Base-by-base conservation (phyloP, 1,140 invertebrate genomes). In the Drosophila erecta region DNA sequence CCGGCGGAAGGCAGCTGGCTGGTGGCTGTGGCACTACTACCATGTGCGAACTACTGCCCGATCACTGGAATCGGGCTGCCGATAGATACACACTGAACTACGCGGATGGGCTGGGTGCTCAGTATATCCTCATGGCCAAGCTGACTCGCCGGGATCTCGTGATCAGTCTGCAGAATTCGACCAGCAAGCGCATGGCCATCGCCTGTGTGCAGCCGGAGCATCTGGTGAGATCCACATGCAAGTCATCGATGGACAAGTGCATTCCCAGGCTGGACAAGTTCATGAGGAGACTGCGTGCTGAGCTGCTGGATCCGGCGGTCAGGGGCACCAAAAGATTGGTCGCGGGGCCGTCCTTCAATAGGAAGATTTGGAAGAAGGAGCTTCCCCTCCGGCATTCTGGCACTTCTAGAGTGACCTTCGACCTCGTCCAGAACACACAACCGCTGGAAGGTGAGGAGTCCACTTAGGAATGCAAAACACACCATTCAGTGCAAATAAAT, bases 51-150 rank as follows among this genome's bases (percentile, higher is more conserved):
- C 65, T 95, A 10, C 90, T 96, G 20, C 95, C 96, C 5, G 92
- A 93, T 49, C 93, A 93, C 53, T 96, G 96, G 96, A 96, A 95
- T 91, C 92, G 93, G 24, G 90, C 91, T 44, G 91, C 92, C 20
- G 93, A 93, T 65, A 57, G 64, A 40, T 96, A 95, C 85, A 92
- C 94, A 2, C 77, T 96, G 11, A 93, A 95, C 76, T 96, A 96
- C 90, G 59, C 95, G 30, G 93, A 93, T 53, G 92, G 95, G 54
- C 33, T 20, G 7, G 93, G 93, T 5, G 93, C 94, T 78, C 85
- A 96, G 5, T 96, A 95, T 83, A 94, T 96, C 72, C 91, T 96
- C 1, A 93, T 95, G 83, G 95, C 93, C 35, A 91, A 94, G 27
- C 93, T 91, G 56, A 94, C 94, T 43, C 94, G 95, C 83, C 93